phyloP scores from a whole-genome alignment of 2,888 invertebrate genomes.

The Drosophila anomalata region DNA sequence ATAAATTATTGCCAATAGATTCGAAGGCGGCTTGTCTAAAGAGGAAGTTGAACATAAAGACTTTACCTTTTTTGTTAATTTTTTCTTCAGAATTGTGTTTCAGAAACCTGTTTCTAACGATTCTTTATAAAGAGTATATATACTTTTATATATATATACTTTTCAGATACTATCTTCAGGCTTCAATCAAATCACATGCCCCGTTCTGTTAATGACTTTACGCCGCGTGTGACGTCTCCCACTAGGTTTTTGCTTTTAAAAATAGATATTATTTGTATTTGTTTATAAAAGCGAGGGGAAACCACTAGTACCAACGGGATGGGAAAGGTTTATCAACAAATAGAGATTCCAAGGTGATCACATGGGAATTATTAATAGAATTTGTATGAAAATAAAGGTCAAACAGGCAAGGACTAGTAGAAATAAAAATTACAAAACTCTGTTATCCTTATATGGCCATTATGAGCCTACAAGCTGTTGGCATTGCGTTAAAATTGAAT shows the following conservation, averaged over 20 bases:
- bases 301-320: not conserved
- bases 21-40: conserved; percentile 24
- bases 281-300: not conserved
- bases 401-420: not conserved
- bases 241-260: conserved; percentile 22
- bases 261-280: conserved; percentile 21
- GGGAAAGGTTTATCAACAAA: not conserved
- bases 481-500: conserved; percentile 29
- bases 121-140: conserved; percentile 10
- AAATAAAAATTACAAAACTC: not conserved
- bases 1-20: conserved; percentile 51
- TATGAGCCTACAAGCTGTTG: conserved; percentile 1
- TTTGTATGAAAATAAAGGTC: not conserved
- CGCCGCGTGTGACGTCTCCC: conserved; percentile 37
- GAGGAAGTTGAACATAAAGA: conserved; percentile 65
- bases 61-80: conserved; percentile 27
- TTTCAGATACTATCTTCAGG: conserved; percentile 23
- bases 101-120: conserved; percentile 26
- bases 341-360: not conserved
- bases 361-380: not conserved
- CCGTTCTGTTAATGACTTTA: conserved; percentile 31
- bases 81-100: conserved; percentile 7
- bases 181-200: conserved; percentile 38
- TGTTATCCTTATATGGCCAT: conserved; percentile 25
- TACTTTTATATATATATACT: conserved; percentile 1